phyloP scores from a whole-genome alignment of 2,113 vertebrate species.

The Genyomyrus donnyi region DNA sequence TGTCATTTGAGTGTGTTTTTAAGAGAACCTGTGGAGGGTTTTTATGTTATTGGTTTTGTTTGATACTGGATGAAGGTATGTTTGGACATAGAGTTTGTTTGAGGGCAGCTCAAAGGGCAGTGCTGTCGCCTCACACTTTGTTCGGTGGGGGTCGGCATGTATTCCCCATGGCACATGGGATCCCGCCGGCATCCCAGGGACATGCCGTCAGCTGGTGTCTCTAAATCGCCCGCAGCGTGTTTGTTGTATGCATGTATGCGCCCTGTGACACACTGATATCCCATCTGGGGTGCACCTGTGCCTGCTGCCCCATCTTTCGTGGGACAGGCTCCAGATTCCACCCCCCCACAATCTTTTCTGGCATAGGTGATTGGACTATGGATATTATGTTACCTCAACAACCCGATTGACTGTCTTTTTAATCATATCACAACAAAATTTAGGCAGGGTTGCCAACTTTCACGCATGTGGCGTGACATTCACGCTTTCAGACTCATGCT shows the following conservation, averaged over 20 bases:
- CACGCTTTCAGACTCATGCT: neutral
- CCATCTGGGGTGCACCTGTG: neutral
- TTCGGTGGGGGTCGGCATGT: neutral
- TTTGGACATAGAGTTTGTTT: neutral
- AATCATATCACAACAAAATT: neutral
- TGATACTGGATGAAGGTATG: neutral
- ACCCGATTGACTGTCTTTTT: neutral
- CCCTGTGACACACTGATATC: neutral
- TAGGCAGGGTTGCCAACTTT: neutral
- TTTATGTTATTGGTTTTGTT: neutral
- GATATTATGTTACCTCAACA: neutral
- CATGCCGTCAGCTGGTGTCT: neutral
- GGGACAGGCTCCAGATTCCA: neutral
- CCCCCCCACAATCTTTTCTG: neutral
- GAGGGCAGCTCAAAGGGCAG: neutral
- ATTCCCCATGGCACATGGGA: neutral
- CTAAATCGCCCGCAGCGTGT: neutral
- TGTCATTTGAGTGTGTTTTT: neutral
- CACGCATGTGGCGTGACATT: neutral
- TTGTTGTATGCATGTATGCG: neutral
- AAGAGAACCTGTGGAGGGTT: neutral
- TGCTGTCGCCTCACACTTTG: neutral
- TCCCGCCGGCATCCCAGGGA: neutral
- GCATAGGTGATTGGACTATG: neutral
- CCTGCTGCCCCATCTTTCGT: neutral